phyloP scores from a whole-genome alignment of 2,888 invertebrate genomes.

The Cataglyphis altisquamis region DNA sequence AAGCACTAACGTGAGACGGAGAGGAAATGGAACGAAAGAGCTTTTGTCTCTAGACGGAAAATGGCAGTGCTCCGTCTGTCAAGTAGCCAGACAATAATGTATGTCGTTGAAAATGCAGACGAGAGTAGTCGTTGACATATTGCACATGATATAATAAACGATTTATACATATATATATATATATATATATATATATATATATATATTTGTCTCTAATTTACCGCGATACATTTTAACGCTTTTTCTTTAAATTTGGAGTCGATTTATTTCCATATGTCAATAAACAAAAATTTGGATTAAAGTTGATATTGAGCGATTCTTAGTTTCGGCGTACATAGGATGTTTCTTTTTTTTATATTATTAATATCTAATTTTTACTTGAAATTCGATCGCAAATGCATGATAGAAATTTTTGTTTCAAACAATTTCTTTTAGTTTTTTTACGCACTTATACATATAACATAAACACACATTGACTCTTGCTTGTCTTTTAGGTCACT shows the following conservation, averaged over 20 bases:
- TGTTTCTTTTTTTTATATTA: not conserved
- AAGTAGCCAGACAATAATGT: slow-evolving; percentile 24
- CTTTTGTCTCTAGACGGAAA: not conserved
- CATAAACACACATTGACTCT: not conserved
- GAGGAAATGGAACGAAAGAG: not conserved
- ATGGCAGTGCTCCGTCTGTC: slow-evolving; percentile 24
- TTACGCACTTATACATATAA: not conserved
- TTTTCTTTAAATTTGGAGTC: not conserved
- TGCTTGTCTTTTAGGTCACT: slow-evolving; percentile 31
- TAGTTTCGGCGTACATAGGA: not conserved
- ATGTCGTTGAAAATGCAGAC: slow-evolving; percentile 1
- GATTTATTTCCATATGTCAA: not conserved
- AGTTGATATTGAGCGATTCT: not conserved
- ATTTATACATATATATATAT: too few relatives aligned
- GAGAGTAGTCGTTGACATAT: slow-evolving; percentile 13
- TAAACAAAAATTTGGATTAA: not conserved
- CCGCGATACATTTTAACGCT: not conserved
- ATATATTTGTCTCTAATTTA: not conserved
- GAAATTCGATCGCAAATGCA: not conserved
- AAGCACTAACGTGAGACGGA: slow-evolving; percentile 15
- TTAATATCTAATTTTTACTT: not conserved
- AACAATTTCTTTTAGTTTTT: not conserved
- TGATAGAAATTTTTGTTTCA: not conserved
- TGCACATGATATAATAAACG: not conserved
- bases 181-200: too few relatives aligned